Base-by-base conservation (phyloP, 2,113 vertebrate genomes). In the Mirounga angustirostris region DNA sequence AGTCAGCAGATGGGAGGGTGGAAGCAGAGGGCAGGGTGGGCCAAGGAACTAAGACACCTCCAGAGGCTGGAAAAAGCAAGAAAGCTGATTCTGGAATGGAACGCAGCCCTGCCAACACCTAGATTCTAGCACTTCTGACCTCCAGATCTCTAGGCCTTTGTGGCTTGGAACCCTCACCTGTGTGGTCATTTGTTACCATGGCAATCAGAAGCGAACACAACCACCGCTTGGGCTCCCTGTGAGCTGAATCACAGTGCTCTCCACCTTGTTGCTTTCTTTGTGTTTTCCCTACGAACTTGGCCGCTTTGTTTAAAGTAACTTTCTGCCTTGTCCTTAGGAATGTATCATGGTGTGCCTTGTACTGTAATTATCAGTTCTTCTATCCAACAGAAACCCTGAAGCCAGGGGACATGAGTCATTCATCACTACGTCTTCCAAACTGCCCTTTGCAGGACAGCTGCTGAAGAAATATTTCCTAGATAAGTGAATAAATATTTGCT, bases 141-240 rank as follows among this genome's bases (percentile, higher is more conserved):
- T 63, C 56, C 14, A 18, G 28, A 21, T 18, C 5, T 1, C 2
- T 5, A 18, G 33, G 22, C 18, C 4, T 24, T 3, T 4, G 61
- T 16, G 8, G 67, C 73, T 59, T 65, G 1, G 63, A 58, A 8
- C 15, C n/a, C 3, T 21, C 6, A 24, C 0, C 2, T 30, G 1
- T 13, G 59, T 16, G n/a, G 10, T 7, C 2, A 36, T 13, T 18
- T 15, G 22, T 56, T 9, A 61, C 43, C 9, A 1, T 79, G 40
- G 46, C 54, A 0, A 11, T 4, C 30, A 3, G 85, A 65, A 16
- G 33, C 52, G 2, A 9, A 24, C 1, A 12, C 5, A 1, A 2
- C 52, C 18, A 0, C 9, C 0, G 13, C 2, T 0, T 0, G 33
- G 52, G n/a, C 1, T 1, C 2, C 1, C 4, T 1, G 24, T 5